phyloP scores from a whole-genome alignment of 2,113 vertebrate species.

The Erinaceus europaeus region DNA sequence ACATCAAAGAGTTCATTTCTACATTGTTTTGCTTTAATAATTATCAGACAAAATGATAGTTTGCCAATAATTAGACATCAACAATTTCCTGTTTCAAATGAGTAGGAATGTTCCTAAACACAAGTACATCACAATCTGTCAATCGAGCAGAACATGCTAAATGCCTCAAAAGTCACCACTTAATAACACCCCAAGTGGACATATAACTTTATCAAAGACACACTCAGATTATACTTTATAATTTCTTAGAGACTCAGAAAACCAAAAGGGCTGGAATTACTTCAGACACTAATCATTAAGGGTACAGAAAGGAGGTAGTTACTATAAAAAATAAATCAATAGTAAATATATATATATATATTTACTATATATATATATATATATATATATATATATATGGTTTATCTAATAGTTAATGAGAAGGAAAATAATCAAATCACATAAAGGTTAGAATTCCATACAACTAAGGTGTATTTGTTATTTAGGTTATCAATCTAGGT shows the following conservation, averaged over 20 bases:
- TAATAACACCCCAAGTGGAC: not conserved
- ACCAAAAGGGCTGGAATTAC: slow-evolving; percentile 7
- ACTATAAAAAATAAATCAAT: too few relatives aligned
- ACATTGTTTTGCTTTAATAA: not conserved
- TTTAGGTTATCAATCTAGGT: not conserved
- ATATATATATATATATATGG: not conserved
- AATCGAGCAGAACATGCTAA: not conserved
- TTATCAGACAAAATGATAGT: not conserved
- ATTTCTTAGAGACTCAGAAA: not conserved
- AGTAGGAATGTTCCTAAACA: not conserved
- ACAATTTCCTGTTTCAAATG: not conserved
- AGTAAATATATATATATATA: slow-evolving; percentile 6
- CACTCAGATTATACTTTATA: not conserved
- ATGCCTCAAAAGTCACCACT: not conserved
- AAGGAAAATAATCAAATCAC: not conserved
- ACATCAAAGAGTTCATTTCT: not conserved
- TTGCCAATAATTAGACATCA: not conserved
- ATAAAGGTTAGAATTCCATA: not conserved
- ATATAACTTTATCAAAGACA: not conserved
- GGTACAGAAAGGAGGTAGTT: not conserved
- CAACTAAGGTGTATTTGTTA: not conserved
- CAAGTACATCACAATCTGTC: not conserved
- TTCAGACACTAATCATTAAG: not conserved
- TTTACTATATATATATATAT: slow-evolving; percentile 12
- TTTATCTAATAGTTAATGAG: not conserved